Base-by-base conservation (phyloP, 1,140 invertebrate genomes). In the Drosophila parabipectinata region DNA sequence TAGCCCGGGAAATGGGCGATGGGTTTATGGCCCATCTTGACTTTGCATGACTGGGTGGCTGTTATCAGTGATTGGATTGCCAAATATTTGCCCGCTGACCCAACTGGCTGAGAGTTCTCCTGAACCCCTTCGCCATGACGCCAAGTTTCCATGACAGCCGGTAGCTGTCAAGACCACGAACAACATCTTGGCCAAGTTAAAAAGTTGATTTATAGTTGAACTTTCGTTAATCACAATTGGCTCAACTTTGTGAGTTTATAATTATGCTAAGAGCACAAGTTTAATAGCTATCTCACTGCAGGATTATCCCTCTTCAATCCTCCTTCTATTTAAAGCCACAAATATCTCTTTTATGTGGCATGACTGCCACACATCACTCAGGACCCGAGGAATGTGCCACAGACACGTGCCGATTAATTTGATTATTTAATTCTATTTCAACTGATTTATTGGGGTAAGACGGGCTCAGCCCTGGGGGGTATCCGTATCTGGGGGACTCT, bases 401-500 rank as follows among this genome's bases (percentile, higher is more conserved):
- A 67, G 44, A 62, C 58, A 77, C 57, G 72, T 63, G 59, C 34
- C 37, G 77, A 79, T 79, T 77, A 63, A 71, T 71, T 66, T 56
- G 56, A 72, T 78, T 72, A 54, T 52, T 64, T 67, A 67, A 67
- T 67, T 64, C 60, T 45, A 56, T 60, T 48, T 26, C 45, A 56
- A 72, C 67, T 79, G 61, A 79, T 72, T 84, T 83, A 83, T 83
- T 62, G 21, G 62, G 34, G 30, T 24, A 32, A 58, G 68, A 44
- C 14, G 24, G 8, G 66, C 28, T n/a, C 24, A 47, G 5, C 18
- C 9, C 26, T 47, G 51, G n/a, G 32, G 56, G 52, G 47, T 39
- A 14, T 72, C 47, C 54, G 21, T 21, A 21, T 21, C 21, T 21
- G 21, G 71, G 66, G 64, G 48, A 39, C 26, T 57, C 66, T 84